Evolutionary conservation across 2,888 invertebrate genomes (phyloP).

Genomic region (Protophormia terraenovae): DNA sequence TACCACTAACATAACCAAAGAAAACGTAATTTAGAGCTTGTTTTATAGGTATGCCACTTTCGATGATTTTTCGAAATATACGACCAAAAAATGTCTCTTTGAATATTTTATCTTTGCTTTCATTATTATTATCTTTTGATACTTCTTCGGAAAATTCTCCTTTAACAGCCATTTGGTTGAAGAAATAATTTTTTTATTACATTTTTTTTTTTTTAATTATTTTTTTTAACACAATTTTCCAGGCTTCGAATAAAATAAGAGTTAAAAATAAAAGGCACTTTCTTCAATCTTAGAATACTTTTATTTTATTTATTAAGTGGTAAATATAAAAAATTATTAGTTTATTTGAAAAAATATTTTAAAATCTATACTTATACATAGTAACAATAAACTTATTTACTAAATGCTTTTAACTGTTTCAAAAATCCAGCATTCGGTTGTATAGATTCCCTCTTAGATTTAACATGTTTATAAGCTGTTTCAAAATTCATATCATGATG

Average conservation of each 20-base stretch:
- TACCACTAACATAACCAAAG: slow-evolving; percentile 73
- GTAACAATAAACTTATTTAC: slow-evolving; percentile 21
- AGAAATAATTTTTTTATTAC: too few species aligned
- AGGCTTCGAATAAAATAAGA: too few species aligned
- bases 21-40: slow-evolving; percentile 31
- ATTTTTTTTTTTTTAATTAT: too few species aligned
- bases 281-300: too few species aligned
- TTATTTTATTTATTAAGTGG: too few species aligned
- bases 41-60: slow-evolving; percentile 45
- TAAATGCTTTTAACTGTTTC: slow-evolving; percentile 82
- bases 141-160: too few species aligned
- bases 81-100: slow-evolving; percentile 51
- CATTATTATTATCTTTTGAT: too few species aligned
- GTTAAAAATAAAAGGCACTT: too few species aligned
- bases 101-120: neutral
- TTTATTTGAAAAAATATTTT: neutral
- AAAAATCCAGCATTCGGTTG: slow-evolving; percentile 92
- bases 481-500: slow-evolving; percentile 83
- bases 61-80: slow-evolving; percentile 41
- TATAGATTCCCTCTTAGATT: slow-evolving; percentile 85
- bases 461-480: slow-evolving; percentile 86
- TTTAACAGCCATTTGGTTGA: too few species aligned
- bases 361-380: neutral
- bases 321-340: neutral
- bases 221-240: too few species aligned